Evolutionary conservation across 2,797 vertebrate species (phyloP).

Genomic region (Acanthurus tractus): DNA sequence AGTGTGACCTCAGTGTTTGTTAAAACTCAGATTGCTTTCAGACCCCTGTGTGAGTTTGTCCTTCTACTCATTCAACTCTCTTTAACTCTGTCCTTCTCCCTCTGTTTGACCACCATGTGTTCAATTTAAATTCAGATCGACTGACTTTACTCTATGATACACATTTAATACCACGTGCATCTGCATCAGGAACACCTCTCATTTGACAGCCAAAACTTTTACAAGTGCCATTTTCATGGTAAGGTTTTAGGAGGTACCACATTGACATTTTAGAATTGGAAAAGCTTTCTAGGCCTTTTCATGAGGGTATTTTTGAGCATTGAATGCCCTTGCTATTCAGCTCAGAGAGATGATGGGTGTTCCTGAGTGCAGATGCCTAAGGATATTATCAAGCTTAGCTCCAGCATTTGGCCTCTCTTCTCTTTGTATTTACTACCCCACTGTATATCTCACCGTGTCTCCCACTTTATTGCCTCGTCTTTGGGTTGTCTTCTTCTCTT

Average conservation of each 20-base stretch:
- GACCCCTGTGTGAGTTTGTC: constrained; percentile 41
- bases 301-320: not conserved
- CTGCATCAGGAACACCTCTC: constrained; percentile 46
- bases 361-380: constrained; percentile 56
- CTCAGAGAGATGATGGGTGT: constrained; percentile 3
- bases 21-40: constrained; percentile 28
- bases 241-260: no score
- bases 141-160: constrained; percentile 30
- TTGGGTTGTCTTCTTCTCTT: constrained; percentile 37
- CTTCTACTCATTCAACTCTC: constrained; percentile 28
- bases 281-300: no score
- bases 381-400: constrained; percentile 42
- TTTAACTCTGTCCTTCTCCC: constrained; percentile 43
- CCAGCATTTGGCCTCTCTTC: constrained; percentile 39
- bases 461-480: constrained; percentile 33
- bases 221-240: not conserved
- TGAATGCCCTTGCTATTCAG: not conserved
- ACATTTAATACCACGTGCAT: constrained; percentile 51
- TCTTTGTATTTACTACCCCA: constrained; percentile 71
- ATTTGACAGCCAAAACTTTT: not conserved
- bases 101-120: constrained; percentile 49
- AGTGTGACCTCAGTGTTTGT: not conserved
- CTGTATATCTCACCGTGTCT: constrained; percentile 37
- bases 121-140: constrained; percentile 72
- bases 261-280: no score